Percentiles rank a stretch among this genome's conserved stretches.
phyloP scores from a whole-genome alignment of 2,888 invertebrate species.

The Venustoraphidia nigricollis region DNA sequence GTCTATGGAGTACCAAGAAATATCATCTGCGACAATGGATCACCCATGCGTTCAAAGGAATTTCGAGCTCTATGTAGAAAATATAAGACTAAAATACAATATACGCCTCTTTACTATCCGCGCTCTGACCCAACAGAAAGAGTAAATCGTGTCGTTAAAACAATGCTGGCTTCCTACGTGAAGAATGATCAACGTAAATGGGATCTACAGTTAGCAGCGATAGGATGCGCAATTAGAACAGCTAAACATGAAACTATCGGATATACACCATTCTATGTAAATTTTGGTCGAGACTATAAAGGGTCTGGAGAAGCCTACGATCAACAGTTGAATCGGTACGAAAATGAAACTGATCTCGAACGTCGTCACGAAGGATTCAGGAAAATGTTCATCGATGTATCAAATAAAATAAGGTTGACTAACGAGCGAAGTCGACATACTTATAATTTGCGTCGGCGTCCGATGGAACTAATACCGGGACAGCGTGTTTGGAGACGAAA shows the following conservation, averaged over 20 bases:
- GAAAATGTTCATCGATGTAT: too few species aligned
- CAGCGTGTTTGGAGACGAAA: slow-evolving; percentile 9
- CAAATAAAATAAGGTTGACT: too few species aligned
- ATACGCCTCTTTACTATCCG: slow-evolving; percentile 16
- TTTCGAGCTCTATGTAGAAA: slow-evolving; percentile 7
- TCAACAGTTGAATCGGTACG: too few species aligned
- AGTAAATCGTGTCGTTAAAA: slow-evolving; percentile 17
- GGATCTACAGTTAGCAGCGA: slow-evolving; percentile 15
- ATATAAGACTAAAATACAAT: too few species aligned
- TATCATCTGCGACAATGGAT: slow-evolving; percentile 16
- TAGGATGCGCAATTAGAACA: slow-evolving; percentile 16
- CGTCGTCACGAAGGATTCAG: too few species aligned
- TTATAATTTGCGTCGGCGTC: slow-evolving; percentile 7
- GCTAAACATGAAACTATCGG: slow-evolving; percentile 15
- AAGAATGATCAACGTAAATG: slow-evolving; percentile 11
- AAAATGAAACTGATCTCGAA: too few species aligned
- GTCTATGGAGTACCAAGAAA: slow-evolving; percentile 14
- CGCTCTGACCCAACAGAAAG: slow-evolving; percentile 19
- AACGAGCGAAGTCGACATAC: slow-evolving; percentile 2
- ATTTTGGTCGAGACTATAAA: slow-evolving; percentile 14
- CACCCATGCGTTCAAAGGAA: slow-evolving; percentile 11
- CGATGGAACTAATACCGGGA: not conserved
- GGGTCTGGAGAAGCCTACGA: too few species aligned
- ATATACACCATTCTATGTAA: slow-evolving; percentile 13
- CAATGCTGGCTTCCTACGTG: slow-evolving; percentile 15